Evolutionary conservation across 1,140 invertebrate species (phyloP).

Genomic region (Bombus consobrinus): DNA sequence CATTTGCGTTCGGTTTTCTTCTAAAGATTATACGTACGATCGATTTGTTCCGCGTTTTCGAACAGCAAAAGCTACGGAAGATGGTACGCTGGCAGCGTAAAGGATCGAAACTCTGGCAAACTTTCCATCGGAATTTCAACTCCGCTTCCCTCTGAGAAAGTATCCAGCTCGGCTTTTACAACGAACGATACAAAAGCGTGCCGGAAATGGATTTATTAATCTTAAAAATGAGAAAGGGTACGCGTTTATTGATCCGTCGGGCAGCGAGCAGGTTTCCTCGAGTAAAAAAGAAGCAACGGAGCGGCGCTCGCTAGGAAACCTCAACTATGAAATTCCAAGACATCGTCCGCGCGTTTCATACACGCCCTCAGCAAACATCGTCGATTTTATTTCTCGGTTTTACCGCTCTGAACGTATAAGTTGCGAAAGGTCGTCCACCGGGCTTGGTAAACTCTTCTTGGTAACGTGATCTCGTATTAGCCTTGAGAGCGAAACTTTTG

Average conservation of each 20-base stretch:
- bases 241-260: slow-evolving; percentile 25
- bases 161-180: not conserved
- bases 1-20: slow-evolving; percentile 4
- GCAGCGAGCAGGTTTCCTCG: not conserved
- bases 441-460: not conserved
- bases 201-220: slow-evolving; percentile 37
- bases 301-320: not conserved
- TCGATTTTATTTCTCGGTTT: slow-evolving; percentile 47
- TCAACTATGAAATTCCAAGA: slow-evolving; percentile 35
- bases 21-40: slow-evolving; percentile 25
- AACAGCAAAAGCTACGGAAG: not conserved
- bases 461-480: slow-evolving; percentile 29
- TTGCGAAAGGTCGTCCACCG: not conserved
- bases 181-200: slow-evolving; percentile 12
- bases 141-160: not conserved
- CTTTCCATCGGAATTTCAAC: not conserved
- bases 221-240: slow-evolving; percentile 2
- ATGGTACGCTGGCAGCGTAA: not conserved
- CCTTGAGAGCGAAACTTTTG: slow-evolving; percentile 52
- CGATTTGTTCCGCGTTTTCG: slow-evolving; percentile 8
- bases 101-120: not conserved
- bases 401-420: slow-evolving; percentile 15
- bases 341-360: not conserved
- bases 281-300: slow-evolving; percentile 13
- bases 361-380: not conserved